Conservation (phyloP, 2,888 invertebrate species). For the Andrena minutula region DNA sequence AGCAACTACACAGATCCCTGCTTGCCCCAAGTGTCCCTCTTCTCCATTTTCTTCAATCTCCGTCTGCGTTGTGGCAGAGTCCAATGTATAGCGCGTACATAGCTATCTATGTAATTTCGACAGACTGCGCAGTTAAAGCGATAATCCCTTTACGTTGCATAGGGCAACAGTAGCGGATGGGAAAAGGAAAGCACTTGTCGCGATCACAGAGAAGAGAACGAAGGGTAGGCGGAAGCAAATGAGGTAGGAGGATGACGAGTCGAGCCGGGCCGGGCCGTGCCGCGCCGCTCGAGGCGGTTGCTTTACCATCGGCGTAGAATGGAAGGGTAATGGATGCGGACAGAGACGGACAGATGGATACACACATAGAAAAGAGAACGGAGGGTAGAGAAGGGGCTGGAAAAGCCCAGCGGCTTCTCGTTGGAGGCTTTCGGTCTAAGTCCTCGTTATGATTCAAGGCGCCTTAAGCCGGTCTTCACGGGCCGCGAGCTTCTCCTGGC, state of each 20-base stretch:
- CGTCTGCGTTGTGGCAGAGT: too few relatives aligned
- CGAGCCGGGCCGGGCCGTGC: neutral
- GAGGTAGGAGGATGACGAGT: neutral
- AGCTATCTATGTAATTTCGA: too few relatives aligned
- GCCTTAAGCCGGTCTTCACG: constrained; percentile 82
- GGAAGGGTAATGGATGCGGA: constrained; percentile 24
- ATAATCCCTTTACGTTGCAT: neutral
- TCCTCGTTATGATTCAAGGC: constrained; percentile 85
- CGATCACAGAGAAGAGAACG: neutral
- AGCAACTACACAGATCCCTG: too few relatives aligned
- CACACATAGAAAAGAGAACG: constrained; percentile 22
- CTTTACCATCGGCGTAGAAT: constrained; percentile 16
- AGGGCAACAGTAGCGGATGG: neutral
- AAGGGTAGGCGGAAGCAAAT: neutral
- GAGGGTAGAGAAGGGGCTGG: constrained; percentile 51
- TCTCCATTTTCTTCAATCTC: too few relatives aligned
- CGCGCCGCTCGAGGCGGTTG: constrained; percentile 9
- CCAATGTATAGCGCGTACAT: too few relatives aligned
- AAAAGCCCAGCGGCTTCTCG: constrained; percentile 74
- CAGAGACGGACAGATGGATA: constrained; percentile 30
- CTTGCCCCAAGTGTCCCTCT: too few relatives aligned
- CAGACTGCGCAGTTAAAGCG: neutral
- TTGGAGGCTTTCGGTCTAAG: constrained; percentile 81
- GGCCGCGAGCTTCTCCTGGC: constrained; percentile 58
- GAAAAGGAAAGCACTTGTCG: neutral